These are phyloP conservation scores for Alaudala cheleensis DNA, from an alignment of 2,113 vertebrate species.

Conservation along the genomic window DNA sequence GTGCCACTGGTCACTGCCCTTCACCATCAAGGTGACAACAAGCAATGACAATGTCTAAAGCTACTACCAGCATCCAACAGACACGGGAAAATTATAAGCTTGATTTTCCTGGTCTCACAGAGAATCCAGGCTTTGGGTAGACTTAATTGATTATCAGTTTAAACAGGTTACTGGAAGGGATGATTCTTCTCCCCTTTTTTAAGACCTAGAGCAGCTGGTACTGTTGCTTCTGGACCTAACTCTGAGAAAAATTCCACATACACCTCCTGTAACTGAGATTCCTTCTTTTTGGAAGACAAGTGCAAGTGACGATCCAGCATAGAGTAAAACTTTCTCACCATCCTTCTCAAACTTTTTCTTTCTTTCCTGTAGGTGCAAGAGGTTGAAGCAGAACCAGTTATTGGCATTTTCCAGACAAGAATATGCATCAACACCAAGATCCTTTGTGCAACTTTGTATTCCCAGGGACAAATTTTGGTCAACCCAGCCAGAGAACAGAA, in stretches of 20 bases:
- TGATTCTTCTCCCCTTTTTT: not conserved
- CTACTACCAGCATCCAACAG: not conserved
- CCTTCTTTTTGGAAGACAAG: constrained; percentile 95
- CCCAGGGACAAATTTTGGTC: not conserved
- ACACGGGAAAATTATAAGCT: not conserved
- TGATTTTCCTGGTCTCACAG: not conserved
- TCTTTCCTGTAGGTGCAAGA: constrained; percentile 80
- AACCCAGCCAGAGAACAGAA: not conserved
- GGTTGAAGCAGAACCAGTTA: constrained; percentile 2
- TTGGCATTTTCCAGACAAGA: not conserved
- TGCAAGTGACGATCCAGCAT: constrained; percentile 92
- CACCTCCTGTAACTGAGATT: constrained; percentile 93
- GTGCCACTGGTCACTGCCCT: not conserved
- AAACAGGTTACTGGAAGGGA: not conserved
- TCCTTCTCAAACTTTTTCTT: constrained; percentile 98
- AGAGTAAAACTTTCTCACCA: constrained; percentile 93
- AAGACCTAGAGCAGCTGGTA: not conserved
- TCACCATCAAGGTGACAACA: not conserved
- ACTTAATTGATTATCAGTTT: not conserved
- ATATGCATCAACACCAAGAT: not conserved
- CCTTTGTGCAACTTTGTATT: not conserved
- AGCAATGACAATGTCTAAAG: not conserved
- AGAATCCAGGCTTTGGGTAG: not conserved
- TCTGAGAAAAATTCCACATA: not conserved
- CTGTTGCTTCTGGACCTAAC: not conserved